Evolutionary conservation across 2,888 invertebrate genomes (phyloP), one percentile per base, ranked within the genome.

Genomic region (Orchesella flavescens): DNA sequence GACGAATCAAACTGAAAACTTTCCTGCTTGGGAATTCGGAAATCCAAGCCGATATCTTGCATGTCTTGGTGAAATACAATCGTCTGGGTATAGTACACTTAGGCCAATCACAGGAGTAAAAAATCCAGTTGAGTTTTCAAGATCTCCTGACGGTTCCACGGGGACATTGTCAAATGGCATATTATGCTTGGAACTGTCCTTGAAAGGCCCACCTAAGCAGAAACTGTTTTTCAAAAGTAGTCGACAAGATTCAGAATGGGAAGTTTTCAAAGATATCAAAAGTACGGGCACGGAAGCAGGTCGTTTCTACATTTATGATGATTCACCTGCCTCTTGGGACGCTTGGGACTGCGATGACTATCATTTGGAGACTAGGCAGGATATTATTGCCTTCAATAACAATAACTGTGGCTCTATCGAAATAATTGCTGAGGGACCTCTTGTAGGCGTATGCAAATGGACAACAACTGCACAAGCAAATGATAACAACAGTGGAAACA

Each of bases 311-410:
- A 85, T 92, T 24, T 91, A 90, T 89, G 91, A 92, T 88, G 92
- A 92, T 86, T 89, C 91, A 2, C 92, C 92, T 0, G 88, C 92
- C 43, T 92, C 90, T 89, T 92, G 92, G 92, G 92, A 92, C 89
- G 92, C 92, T 12, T 92, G 92, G 92, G 92, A 92, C 88, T 91
- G 91, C 1, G 91, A 91, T 91, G 91, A 92, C 88, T 92, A 91
- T 86, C 92, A 92, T 86, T 87, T 91, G 74, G 91, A 92, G 87
- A 92, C 91, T 4, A 90, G 89, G 85, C 86, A 55, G 79, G 71
- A 17, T 21, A 57, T 68, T 59, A 34, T 34, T 24, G 49, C 53
- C 24, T 44, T 12, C 43, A 59, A 53, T 34, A 49, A 43, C 2
- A 46, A 44, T 7, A 13, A 65, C 1, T 12, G 2, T 21, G 59